Conservation (phyloP, 2,888 invertebrate genomes). For the Temnothorax rugatulus region DNA sequence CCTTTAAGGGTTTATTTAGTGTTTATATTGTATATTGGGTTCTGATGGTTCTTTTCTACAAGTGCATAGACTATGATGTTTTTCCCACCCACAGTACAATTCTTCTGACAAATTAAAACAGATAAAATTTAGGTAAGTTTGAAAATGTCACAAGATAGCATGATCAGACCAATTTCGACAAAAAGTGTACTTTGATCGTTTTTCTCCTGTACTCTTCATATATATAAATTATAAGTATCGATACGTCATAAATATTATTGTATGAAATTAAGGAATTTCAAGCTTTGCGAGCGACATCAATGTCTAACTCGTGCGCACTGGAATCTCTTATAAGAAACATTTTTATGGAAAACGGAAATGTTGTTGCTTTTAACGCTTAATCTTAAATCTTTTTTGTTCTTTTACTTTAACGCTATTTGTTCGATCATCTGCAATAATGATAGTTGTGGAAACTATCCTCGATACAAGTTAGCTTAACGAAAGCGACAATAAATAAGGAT, state of each 20-base stretch:
- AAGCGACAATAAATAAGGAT: neutral
- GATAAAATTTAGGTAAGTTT: no score
- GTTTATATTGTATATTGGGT: no score
- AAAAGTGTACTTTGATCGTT: no score
- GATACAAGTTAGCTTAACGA: neutral
- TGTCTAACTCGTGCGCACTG: neutral
- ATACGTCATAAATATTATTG: neutral
- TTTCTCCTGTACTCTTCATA: neutral
- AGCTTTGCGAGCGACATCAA: neutral
- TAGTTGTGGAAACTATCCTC: neutral
- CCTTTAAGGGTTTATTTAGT: no score
- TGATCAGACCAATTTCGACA: no score
- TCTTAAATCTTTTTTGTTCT: neutral
- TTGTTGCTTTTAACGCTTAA: neutral
- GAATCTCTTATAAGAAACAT: neutral
- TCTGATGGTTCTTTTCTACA: no score
- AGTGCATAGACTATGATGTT: no score
- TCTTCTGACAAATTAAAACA: no score
- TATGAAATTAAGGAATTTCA: neutral
- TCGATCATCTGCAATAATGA: neutral
- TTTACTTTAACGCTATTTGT: neutral
- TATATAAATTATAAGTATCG: neutral
- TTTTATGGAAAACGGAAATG: neutral
- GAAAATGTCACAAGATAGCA: no score
- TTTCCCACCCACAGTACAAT: no score